Evolutionary conservation across 2,888 invertebrate genomes (phyloP), one percentile per base, ranked within the genome.

Genomic region (Oligia latruncula): DNA sequence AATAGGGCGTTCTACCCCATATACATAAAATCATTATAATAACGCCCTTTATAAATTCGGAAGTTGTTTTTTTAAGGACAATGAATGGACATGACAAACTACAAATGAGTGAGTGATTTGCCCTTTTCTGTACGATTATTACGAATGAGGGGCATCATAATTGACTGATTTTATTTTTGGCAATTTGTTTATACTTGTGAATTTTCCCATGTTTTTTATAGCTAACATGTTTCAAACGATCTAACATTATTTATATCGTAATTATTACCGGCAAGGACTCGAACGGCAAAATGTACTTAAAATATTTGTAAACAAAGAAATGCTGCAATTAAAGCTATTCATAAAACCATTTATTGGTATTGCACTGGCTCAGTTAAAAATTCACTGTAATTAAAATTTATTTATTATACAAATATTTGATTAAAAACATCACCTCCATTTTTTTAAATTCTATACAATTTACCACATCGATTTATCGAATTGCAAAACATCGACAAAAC

Each of bases 301-400:
- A 65, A 70, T 74, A 80, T 65, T 67, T 64, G 60, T 78, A 85
- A 74, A 83, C 77, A 83, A 52, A 77, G 40, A 88, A 88, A 89
- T 88, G 88, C 90, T 72, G 71, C 49, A 81, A 40, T 88, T 88
- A 88, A 88, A 88, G 90, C 88, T 88, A 66, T 84, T 67, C 70
- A 71, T 74, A 68, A 71, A 81, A 77, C 80, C 46, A 76, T 74
- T 52, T 65, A 80, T 64, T 81, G 64, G 40, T 68, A 83, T 82
- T 66, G 67, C 76, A 89, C 80, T 80, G 85, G 81, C 81, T 85
- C 80, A 67, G 55, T 73, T 64, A 65, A 23, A 46, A 70, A 23
- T 29, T 73, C 20, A 65, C 74, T 60, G 40, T 40, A 40, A n/a
- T 68, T 68, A 6, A 52, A 79, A 40, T 49, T 13, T 49, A 23